phyloP scores from a whole-genome alignment of 2,797 vertebrate species.

The Sebastes cheni region DNA sequence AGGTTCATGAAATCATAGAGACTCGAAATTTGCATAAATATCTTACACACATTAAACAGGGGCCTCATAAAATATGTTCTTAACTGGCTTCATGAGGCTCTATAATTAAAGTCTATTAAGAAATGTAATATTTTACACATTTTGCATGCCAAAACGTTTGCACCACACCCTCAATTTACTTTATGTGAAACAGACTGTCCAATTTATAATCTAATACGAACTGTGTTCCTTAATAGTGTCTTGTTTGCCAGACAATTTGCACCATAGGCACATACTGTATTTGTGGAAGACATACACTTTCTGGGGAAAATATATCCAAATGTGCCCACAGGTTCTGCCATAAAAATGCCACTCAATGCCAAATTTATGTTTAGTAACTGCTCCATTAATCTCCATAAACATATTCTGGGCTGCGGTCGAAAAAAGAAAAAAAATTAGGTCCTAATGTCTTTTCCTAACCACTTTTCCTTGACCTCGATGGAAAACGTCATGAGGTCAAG shows the following conservation, averaged over 20 bases:
- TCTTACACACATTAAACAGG: not conserved
- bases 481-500: too few relatives aligned
- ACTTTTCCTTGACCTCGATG: too few relatives aligned
- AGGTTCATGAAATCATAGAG: slow-evolving; percentile 13
- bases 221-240: not conserved
- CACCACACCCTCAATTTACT: slow-evolving; percentile 6
- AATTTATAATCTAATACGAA: not conserved
- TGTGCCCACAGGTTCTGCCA: not conserved
- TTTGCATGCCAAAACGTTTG: not conserved
- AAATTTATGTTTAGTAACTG: too few relatives aligned
- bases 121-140: not conserved
- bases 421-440: too few relatives aligned
- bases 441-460: too few relatives aligned
- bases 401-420: too few relatives aligned
- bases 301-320: not conserved
- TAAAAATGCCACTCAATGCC: too few relatives aligned
- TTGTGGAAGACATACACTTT: not conserved
- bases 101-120: slow-evolving; percentile 6
- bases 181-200: not conserved
- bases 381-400: too few relatives aligned
- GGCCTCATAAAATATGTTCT: not conserved
- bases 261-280: not conserved
- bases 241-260: not conserved
- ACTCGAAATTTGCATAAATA: not conserved
- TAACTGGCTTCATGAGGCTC: not conserved